Base-by-base conservation (phyloP, 2,888 invertebrate genomes). In the Apamea sordens region DNA sequence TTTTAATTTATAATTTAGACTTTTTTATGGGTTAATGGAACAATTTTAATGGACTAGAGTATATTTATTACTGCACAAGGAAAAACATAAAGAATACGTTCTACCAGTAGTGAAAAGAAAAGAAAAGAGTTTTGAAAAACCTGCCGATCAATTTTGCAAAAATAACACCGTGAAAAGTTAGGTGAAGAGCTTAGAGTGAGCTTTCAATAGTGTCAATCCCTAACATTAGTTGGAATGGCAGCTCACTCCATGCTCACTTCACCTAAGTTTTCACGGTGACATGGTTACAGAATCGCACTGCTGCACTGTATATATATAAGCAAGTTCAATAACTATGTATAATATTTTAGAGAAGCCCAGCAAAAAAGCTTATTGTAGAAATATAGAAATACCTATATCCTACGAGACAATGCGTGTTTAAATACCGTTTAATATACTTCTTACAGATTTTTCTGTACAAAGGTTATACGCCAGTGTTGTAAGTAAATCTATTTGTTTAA, bases 1-100 rank as follows among this genome's bases (percentile, higher is more conserved):
- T 84, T 80, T 77, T 36, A 83, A 82, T 85, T 75, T 75, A 61
- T 59, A 68, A 82, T 71, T 77, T 44, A 15, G 15, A 53, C 73
- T 68, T 79, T 83, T 71, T 75, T 44, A 44, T 53, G n/a, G n/a
- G n/a, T 50, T 47, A 50, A 15, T 50, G n/a, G 18, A 65, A 21
- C 8, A 0, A 13, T 71, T 77, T 84, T 68, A 50, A 59, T 79
- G 63, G 61, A 36, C 6, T 44, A 64, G n/a, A n/a, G 21, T 36
- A 36, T 8, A 28, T 5, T 41, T 73, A 56, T 15, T 32, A n/a
- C 18, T 56, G 24, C 18, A 44, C 5, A 7, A 44, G 24, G n/a
- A 32, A 36, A 13, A 59, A 21, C 7, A 13, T 8, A 44, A 13
- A 8, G 7, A 32, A 36, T 2, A 44, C 7, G 47, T 18, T 32